Evolutionary conservation across 2,888 invertebrate species (phyloP).

Genomic region (Nephrotoma guestfalica): DNA sequence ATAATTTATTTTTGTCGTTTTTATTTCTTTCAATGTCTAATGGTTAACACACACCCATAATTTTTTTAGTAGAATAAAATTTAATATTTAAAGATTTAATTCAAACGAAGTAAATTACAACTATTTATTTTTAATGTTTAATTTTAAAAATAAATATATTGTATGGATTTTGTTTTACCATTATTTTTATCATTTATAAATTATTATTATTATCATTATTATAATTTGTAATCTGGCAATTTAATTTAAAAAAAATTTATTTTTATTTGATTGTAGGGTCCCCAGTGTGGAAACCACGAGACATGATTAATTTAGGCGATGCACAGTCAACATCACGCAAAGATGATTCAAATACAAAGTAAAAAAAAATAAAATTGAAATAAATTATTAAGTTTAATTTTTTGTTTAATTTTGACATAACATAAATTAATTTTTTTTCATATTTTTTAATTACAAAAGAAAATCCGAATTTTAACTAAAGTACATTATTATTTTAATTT

Average conservation of each 20-base stretch:
- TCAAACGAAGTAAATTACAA: neutral
- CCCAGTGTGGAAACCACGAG: conserved; percentile 97
- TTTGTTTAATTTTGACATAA: neutral
- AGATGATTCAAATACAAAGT: conserved; percentile 29
- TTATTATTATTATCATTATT: too few relatives aligned
- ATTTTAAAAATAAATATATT: neutral
- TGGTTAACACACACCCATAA: conserved; percentile 29
- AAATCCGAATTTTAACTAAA: neutral
- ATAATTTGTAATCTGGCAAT: conserved; percentile 18
- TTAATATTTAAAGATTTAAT: neutral
- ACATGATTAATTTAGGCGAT: conserved; percentile 50
- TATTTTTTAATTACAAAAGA: neutral
- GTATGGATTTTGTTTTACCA: conserved; percentile 4
- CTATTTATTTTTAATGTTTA: neutral
- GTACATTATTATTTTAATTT: neutral
- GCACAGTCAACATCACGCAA: conserved; percentile 36
- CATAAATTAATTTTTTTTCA: neutral
- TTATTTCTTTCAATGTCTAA: conserved; percentile 23
- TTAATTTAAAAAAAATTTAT: conserved; percentile 15
- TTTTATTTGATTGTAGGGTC: conserved; percentile 69
- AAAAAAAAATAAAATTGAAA: neutral
- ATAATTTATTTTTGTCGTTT: neutral
- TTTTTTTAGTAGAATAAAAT: neutral
- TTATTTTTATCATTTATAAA: conserved; percentile 4
- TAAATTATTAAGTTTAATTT: neutral